These are phyloP conservation scores for Alethe castanea DNA, from an alignment of 2,113 vertebrate species.

Conservation along the genomic window DNA sequence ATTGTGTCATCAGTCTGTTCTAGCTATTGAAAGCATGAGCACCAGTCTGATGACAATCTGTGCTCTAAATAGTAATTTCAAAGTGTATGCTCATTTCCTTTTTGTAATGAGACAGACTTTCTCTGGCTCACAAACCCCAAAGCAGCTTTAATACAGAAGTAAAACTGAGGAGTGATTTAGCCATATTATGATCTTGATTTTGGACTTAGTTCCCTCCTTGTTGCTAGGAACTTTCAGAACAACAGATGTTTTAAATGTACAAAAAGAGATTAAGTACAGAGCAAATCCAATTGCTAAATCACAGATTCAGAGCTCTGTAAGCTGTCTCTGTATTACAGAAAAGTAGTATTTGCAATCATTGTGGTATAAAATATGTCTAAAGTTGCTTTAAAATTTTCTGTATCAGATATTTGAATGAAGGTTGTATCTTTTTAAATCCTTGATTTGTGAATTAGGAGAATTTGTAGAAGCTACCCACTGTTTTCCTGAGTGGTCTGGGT, in stretches of 20 bases:
- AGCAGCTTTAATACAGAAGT: conserved; percentile 51
- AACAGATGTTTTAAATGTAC: conserved; percentile 33
- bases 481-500: background rate
- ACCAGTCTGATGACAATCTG: conserved; percentile 23
- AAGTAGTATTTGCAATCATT: background rate
- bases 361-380: background rate
- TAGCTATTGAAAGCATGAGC: background rate
- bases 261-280: background rate
- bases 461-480: background rate
- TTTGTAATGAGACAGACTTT: conserved; percentile 66
- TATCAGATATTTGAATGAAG: background rate
- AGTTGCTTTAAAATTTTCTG: background rate
- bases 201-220: background rate
- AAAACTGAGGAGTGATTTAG: conserved; percentile 20
- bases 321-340: background rate
- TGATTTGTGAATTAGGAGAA: background rate
- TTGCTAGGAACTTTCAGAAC: background rate
- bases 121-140: conserved; percentile 59
- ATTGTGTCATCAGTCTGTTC: background rate
- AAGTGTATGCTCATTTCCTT: conserved; percentile 50
- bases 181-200: background rate
- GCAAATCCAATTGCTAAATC: background rate
- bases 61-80: conserved; percentile 33
- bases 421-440: background rate
- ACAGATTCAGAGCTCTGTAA: background rate